Evolutionary conservation across 1,140 invertebrate species (phyloP).

Genomic region (Ptiloglossa arizonensis): DNA sequence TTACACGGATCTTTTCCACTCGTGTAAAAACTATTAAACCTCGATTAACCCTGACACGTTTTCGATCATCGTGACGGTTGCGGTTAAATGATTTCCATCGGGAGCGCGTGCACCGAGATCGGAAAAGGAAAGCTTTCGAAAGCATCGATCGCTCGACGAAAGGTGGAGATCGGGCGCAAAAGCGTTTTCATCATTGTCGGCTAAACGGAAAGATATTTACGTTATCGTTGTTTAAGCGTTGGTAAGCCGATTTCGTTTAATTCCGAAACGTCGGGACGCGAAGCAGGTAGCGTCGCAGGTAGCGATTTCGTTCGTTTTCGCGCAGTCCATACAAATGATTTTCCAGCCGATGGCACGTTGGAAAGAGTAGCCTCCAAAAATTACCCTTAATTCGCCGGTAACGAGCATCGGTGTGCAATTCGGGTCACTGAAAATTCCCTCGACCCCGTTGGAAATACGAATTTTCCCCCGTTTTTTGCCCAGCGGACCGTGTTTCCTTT

Average conservation of each 20-base stretch:
- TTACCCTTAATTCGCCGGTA: conserved; percentile 57
- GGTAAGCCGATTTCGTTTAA: background rate
- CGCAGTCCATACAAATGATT: background rate
- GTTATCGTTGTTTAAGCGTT: conserved; percentile 1
- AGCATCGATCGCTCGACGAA: no score
- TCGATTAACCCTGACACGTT: no score
- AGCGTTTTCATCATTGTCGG: background rate
- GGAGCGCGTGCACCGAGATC: no score
- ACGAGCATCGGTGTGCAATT: conserved; percentile 56
- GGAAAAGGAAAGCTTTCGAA: no score
- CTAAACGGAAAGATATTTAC: no score
- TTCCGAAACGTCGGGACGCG: background rate
- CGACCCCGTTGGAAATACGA: conserved; percentile 3
- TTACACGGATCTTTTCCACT: no score
- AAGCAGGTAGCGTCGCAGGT: background rate
- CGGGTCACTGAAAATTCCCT: conserved; percentile 52
- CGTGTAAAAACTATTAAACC: no score
- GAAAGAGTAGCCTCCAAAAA: conserved; percentile 28
- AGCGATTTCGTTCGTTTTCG: background rate
- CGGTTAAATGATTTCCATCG: no score
- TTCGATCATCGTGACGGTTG: no score
- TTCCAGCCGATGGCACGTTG: conserved; percentile 5
- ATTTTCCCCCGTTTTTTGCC: conserved; percentile 1
- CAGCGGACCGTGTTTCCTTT: background rate
- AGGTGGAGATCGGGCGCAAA: background rate